Conservation (phyloP, 2,888 invertebrate genomes). For the Volucella bombylans region DNA sequence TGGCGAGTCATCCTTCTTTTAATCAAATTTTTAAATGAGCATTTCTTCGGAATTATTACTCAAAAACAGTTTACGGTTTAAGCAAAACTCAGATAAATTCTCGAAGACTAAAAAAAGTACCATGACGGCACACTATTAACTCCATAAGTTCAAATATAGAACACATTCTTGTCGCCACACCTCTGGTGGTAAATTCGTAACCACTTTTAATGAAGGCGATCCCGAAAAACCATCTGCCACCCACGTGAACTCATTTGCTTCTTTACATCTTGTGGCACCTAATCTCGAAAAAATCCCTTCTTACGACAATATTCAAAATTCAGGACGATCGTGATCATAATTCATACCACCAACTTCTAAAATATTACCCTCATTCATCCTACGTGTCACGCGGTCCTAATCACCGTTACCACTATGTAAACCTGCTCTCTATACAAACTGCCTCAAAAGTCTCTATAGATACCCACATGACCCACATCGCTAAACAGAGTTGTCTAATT, state of each 20-base stretch:
- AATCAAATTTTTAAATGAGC: too few relatives aligned
- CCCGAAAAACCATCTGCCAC: too few relatives aligned
- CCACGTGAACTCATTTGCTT: background rate
- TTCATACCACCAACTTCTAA: conserved; percentile 27
- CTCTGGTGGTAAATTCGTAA: too few relatives aligned
- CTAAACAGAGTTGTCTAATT: conserved; percentile 43
- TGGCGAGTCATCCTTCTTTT: too few relatives aligned
- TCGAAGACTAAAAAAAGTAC: too few relatives aligned
- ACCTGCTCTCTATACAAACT: background rate
- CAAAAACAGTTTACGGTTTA: too few relatives aligned
- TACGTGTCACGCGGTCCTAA: conserved; percentile 57
- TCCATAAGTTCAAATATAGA: too few relatives aligned
- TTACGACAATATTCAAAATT: conserved; percentile 24
- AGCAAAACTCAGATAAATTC: too few relatives aligned
- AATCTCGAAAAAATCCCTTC: conserved; percentile 5
- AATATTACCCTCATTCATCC: conserved; percentile 44
- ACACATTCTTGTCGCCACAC: too few relatives aligned
- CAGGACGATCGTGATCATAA: conserved; percentile 45
- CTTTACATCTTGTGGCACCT: background rate
- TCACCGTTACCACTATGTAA: conserved; percentile 44
- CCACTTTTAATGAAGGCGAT: too few relatives aligned
- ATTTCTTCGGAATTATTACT: too few relatives aligned
- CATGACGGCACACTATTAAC: too few relatives aligned
- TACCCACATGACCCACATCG: conserved; percentile 46
- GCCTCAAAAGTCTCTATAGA: background rate